Conservation (phyloP, 2,888 invertebrate genomes). For the Chloromyia formosa region DNA sequence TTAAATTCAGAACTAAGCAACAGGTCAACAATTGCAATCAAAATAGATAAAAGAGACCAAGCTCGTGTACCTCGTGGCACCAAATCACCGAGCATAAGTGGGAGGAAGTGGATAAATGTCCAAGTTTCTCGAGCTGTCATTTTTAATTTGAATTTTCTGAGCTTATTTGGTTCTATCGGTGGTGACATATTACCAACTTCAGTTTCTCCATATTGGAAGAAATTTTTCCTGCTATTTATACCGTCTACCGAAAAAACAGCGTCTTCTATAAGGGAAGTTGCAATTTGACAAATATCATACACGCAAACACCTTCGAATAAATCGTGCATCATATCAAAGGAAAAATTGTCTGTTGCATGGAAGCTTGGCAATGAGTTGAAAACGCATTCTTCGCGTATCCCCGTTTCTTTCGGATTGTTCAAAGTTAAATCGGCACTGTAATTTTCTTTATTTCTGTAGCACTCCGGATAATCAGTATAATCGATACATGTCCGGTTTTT, state of each 20-base stretch:
- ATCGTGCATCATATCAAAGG: conserved; percentile 53
- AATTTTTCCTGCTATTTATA: conserved; percentile 50
- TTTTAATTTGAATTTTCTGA: conserved; percentile 48
- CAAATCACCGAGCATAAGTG: conserved; percentile 48
- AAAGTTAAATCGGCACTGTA: conserved; percentile 46
- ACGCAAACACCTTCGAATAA: conserved; percentile 51
- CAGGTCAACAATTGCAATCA: conserved; percentile 46
- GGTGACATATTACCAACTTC: conserved; percentile 49
- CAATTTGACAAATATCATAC: conserved; percentile 51
- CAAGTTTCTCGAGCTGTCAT: conserved; percentile 51
- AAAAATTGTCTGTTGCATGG: conserved; percentile 51
- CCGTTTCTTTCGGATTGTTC: conserved; percentile 48
- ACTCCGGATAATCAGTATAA: conserved; percentile 42
- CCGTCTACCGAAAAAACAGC: conserved; percentile 48
- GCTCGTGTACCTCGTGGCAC: conserved; percentile 43
- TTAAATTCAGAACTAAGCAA: conserved; percentile 39
- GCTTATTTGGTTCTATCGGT: conserved; percentile 38
- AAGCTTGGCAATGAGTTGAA: conserved; percentile 48
- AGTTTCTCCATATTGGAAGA: conserved; percentile 50
- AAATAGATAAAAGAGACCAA: conserved; percentile 45
- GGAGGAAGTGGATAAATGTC: conserved; percentile 46
- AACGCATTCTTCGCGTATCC: conserved; percentile 47
- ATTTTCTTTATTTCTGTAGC: conserved; percentile 47
- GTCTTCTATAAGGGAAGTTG: conserved; percentile 47
- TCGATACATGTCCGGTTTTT: conserved; percentile 46